Percentiles rank a stretch among this genome's conserved stretches.
phyloP scores from a whole-genome alignment of 2,888 invertebrate genomes.

The Eledone cirrhosa region DNA sequence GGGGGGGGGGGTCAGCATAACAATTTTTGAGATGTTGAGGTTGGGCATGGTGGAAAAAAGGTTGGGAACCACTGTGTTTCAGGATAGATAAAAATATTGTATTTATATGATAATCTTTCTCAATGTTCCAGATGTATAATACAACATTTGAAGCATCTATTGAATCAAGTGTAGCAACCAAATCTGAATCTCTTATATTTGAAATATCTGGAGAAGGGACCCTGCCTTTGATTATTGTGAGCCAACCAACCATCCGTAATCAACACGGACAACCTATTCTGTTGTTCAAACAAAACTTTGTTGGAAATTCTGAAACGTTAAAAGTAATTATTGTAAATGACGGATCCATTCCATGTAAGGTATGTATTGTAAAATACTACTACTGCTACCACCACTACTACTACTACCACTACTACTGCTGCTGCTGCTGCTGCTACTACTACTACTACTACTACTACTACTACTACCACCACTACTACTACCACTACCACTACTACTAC shows the following conservation, averaged over 20 bases:
- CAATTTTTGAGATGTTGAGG: too few species aligned
- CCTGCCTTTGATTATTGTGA: conserved; percentile 63
- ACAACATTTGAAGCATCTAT: conserved; percentile 64
- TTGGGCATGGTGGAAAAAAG: too few species aligned
- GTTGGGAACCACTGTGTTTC: too few species aligned
- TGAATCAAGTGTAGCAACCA: conserved; percentile 42
- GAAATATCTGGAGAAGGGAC: conserved; percentile 67
- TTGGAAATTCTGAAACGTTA: conserved; percentile 58
- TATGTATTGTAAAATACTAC: conserved; percentile 41
- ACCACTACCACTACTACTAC: too few species aligned
- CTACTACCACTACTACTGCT: too few species aligned
- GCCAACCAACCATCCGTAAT: conserved; percentile 63
- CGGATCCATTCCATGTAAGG: conserved; percentile 66
- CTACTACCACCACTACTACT: too few species aligned
- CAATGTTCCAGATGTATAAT: conserved; percentile 55
- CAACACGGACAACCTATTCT: conserved; percentile 66
- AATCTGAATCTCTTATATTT: conserved; percentile 62
- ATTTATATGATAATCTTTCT: too few species aligned
- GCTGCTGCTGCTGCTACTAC: too few species aligned
- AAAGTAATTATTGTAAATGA: conserved; percentile 64
- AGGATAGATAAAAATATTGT: too few species aligned
- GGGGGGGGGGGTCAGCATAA: too few species aligned
- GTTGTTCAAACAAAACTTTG: conserved; percentile 62
- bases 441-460: too few species aligned
- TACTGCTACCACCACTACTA: too few species aligned